A percentile compares a stretch with the other conserved stretches of the same genome.
Evolutionary conservation across 2,797 vertebrate genomes (phyloP).

Genomic region (Pangasius larnaudii): DNA sequence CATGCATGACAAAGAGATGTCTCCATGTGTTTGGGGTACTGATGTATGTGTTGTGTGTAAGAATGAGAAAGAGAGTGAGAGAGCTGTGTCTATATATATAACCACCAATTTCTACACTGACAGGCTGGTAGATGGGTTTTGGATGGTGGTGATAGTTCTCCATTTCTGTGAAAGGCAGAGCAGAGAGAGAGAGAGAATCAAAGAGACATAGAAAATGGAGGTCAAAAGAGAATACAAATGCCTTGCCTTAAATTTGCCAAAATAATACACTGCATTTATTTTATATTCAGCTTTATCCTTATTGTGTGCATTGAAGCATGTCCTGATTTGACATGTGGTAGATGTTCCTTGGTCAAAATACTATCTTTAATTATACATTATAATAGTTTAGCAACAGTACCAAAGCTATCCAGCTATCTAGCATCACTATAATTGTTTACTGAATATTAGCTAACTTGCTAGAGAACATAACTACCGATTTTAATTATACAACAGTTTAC

Average conservation of each 20-base stretch:
- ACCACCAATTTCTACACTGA: conserved; percentile 40
- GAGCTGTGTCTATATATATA: conserved; percentile 34
- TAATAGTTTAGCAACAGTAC: background rate
- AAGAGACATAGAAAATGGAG: conserved; percentile 26
- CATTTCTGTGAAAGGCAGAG: conserved; percentile 31
- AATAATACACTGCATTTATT: background rate
- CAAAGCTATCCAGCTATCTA: background rate
- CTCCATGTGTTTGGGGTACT: conserved; percentile 20
- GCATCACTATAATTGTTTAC: background rate
- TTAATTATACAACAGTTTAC: background rate
- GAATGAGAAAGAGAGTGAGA: conserved; percentile 8
- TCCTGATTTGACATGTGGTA: background rate
- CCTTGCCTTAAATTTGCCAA: background rate
- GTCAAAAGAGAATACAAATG: conserved; percentile 6
- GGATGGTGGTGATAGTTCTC: conserved; percentile 39
- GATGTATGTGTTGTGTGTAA: conserved; percentile 29
- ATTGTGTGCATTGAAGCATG: background rate
- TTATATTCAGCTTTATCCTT: background rate
- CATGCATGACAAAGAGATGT: conserved; percentile 38
- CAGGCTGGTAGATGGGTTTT: conserved; percentile 43
- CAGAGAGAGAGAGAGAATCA: background rate
- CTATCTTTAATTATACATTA: background rate
- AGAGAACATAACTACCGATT: background rate
- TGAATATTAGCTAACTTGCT: conserved; percentile 1
- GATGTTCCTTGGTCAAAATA: background rate